phyloP scores from a whole-genome alignment of 2,797 vertebrate genomes.

The Percopsis omiscomaycus region DNA sequence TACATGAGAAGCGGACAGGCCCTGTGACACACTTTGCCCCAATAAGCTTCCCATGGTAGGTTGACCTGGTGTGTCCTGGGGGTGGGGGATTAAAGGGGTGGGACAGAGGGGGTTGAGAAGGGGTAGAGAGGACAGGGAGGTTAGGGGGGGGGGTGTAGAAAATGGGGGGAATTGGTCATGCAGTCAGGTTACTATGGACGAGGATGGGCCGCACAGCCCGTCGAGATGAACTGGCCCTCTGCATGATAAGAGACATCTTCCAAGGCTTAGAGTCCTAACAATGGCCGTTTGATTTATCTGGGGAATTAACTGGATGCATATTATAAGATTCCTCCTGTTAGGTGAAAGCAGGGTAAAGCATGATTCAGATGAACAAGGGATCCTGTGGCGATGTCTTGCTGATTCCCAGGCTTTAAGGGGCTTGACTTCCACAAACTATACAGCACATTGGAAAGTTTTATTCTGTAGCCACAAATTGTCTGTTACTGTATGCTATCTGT shows the following conservation, averaged over 20 bases:
- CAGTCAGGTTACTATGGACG: slow-evolving; percentile 75
- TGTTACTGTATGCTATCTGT: slow-evolving; percentile 70
- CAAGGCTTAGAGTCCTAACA: slow-evolving; percentile 76
- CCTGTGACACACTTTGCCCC: slow-evolving; percentile 82
- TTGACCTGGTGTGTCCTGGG: slow-evolving; percentile 74
- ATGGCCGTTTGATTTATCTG: slow-evolving; percentile 67
- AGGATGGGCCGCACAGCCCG: slow-evolving; percentile 79
- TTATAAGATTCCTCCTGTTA: slow-evolving; percentile 78
- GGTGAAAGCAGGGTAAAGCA: slow-evolving; percentile 79
- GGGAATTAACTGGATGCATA: slow-evolving; percentile 69
- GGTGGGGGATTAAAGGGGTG: slow-evolving; percentile 56
- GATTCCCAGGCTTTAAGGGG: slow-evolving; percentile 76
- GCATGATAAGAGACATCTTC: slow-evolving; percentile 76
- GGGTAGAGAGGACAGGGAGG: slow-evolving; percentile 37
- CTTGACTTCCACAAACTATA: slow-evolving; percentile 53
- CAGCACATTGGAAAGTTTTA: slow-evolving; percentile 44
- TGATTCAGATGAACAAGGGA: slow-evolving; percentile 75
- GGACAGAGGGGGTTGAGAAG: slow-evolving; percentile 57
- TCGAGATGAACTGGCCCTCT: slow-evolving; percentile 76
- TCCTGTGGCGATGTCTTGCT: slow-evolving; percentile 67
- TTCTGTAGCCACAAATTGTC: slow-evolving; percentile 69
- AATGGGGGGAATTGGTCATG: slow-evolving; percentile 71
- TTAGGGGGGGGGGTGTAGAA: slow-evolving; percentile 59
- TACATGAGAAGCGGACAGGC: slow-evolving; percentile 87
- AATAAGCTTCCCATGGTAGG: slow-evolving; percentile 79